Conservation (phyloP, 2,888 invertebrate genomes). For the Cremastinae sp. region DNA sequence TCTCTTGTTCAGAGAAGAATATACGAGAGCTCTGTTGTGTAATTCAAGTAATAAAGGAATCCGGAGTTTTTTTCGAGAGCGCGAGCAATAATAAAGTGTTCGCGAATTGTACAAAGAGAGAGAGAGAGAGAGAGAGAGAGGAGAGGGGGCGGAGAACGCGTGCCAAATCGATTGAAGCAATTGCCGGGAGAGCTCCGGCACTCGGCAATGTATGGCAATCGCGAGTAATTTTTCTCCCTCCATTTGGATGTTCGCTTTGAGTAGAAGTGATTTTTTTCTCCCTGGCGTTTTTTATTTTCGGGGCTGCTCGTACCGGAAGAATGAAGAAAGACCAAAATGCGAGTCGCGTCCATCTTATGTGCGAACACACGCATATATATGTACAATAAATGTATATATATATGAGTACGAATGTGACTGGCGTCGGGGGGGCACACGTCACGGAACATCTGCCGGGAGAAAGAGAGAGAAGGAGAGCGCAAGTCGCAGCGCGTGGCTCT, state of each 20-base stretch:
- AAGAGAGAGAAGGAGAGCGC: too few relatives aligned
- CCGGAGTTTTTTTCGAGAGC: neutral
- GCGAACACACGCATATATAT: conserved; percentile 1
- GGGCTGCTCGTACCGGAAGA: conserved; percentile 32
- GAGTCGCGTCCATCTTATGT: conserved; percentile 33
- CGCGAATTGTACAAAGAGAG: too few relatives aligned
- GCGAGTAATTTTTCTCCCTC: conserved; percentile 33
- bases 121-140: conserved; percentile 24
- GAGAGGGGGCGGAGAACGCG: conserved; percentile 52
- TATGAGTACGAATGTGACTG: conserved; percentile 1
- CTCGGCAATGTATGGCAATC: conserved; percentile 12
- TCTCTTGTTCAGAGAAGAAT: too few relatives aligned
- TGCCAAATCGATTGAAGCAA: conserved; percentile 47
- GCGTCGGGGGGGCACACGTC: conserved; percentile 75
- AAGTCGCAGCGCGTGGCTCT: conserved; percentile 65
- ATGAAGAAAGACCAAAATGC: conserved; percentile 24
- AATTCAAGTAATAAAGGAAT: conserved; percentile 10
- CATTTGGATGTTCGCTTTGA: conserved; percentile 35
- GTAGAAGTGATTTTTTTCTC: conserved; percentile 18
- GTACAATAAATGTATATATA: neutral
- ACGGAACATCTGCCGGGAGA: conserved; percentile 75
- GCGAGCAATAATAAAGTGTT: neutral
- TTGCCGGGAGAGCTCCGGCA: conserved; percentile 31
- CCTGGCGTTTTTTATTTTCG: conserved; percentile 13
- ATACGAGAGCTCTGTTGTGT: neutral